phyloP scores from a whole-genome alignment of 2,888 invertebrate genomes.

The Koerneria pararmatus region DNA sequence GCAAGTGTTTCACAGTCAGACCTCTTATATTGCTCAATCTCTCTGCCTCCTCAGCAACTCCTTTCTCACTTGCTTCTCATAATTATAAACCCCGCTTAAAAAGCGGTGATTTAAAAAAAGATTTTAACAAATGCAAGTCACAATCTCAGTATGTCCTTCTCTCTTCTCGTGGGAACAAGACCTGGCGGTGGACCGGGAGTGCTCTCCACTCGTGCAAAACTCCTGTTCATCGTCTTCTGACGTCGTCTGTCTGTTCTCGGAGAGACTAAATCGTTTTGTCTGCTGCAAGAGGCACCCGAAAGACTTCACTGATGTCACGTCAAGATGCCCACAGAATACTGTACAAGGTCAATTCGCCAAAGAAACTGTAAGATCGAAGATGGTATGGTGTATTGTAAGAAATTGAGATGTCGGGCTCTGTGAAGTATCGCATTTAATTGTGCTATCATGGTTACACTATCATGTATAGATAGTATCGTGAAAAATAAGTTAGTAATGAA shows the following conservation, averaged over 20 bases:
- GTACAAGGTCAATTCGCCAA: conserved; percentile 12
- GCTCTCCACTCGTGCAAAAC: conserved; percentile 38
- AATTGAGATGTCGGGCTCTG: no score
- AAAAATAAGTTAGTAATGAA: no score
- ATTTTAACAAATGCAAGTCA: background rate
- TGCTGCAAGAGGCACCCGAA: conserved; percentile 44
- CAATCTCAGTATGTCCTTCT: conserved; percentile 41
- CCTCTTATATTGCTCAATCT: no score
- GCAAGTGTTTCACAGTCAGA: no score
- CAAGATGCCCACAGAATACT: conserved; percentile 20
- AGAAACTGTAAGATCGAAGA: conserved; percentile 20
- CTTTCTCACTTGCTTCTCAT: no score
- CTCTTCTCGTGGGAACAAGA: conserved; percentile 42
- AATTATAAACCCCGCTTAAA: no score
- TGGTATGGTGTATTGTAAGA: no score
- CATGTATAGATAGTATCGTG: no score
- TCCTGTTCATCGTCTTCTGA: conserved; percentile 29
- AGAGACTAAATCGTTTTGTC: conserved; percentile 44
- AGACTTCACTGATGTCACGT: background rate
- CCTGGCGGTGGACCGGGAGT: conserved; percentile 33
- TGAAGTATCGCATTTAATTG: no score
- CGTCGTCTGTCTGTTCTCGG: conserved; percentile 42
- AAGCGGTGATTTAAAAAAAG: no score
- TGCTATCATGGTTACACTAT: no score
- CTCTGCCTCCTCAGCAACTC: no score